Evolutionary conservation across 2,113 vertebrate species (phyloP), one percentile per base, ranked within the genome.

Genomic region (Periophthalmus modestus): DNA sequence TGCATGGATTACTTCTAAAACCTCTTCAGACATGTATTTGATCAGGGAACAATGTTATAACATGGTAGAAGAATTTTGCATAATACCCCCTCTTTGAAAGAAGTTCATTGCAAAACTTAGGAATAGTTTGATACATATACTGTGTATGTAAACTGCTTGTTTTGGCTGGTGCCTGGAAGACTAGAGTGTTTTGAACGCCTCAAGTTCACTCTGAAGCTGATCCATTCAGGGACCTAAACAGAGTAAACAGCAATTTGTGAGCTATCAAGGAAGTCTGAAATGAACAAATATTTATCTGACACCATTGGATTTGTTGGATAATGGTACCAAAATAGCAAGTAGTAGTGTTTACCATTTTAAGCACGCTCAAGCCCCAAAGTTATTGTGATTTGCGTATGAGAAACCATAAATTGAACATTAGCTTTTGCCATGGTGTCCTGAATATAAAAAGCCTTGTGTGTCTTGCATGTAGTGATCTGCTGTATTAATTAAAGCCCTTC

Each of bases 211-310:
- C 18, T 16, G 34, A 39, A 34, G 59, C 7, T 34, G 19, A 43
- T 13, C 18, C 62, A 5, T 43, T 65, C 18, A 19, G 34, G 34
- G 19, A 39, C 34, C 16, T 18, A n/a, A n/a, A n/a, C n/a, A n/a
- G n/a, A 43, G 33, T n/a, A 65, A 65, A 65, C 62, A 39, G 62
- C 16, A 36, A n/a, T 65, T 39, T 36, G 62, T n/a, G 18, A n/a
- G 62, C 39, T 19, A 36, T 19, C 61, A 36, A n/a, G 34, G 18
- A 39, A 63, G 24, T 10, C 15, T 19, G 33, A 63, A 63, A 36
- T 3, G 61, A 36, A 10, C 28, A 63, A 63, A 63, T 63, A 63
- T 63, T 63, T 18, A 65, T 65, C 34, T 43, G n/a, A 65, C 34
- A 39, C 33, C 19, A 16, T 63, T 11, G 9, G 33, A 18, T 7